Percentiles rank a stretch among this genome's conserved stretches.
phyloP scores from a whole-genome alignment of 1,140 invertebrate species.

The Latrodectus geometricus region DNA sequence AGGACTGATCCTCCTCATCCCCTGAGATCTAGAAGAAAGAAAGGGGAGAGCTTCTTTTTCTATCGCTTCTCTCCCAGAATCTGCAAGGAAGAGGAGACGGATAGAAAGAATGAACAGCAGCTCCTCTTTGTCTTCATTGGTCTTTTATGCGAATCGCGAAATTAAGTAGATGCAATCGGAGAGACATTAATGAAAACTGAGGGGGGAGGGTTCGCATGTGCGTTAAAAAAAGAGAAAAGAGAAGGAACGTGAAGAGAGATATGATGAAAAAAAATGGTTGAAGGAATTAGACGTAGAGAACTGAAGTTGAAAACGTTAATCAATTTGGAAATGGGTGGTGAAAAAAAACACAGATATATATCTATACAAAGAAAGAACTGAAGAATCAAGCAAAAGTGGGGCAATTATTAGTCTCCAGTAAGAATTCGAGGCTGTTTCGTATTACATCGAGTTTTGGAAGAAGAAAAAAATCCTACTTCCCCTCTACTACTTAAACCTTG shows the following conservation, averaged over 20 bases:
- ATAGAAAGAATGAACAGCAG: constrained; percentile 13
- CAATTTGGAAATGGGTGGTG: constrained; percentile 36
- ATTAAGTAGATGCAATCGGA: constrained; percentile 55
- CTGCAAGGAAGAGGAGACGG: constrained; percentile 16
- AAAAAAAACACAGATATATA: constrained; percentile 33
- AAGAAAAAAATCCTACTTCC: constrained; percentile 20
- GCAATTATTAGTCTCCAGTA: constrained; percentile 48
- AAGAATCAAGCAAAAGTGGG: constrained; percentile 52
- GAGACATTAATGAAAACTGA: constrained; percentile 46
- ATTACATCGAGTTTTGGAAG: constrained; percentile 9
- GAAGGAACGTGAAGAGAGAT: constrained; percentile 13
- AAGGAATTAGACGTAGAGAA: constrained; percentile 22
- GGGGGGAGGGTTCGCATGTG: not conserved
- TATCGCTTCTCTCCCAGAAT: constrained; percentile 51
- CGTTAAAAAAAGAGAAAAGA: constrained; percentile 8
- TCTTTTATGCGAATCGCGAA: constrained; percentile 53
- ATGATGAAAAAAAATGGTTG: constrained; percentile 16
- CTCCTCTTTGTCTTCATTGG: constrained; percentile 57
- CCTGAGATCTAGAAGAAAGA: constrained; percentile 41
- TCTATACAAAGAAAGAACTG: constrained; percentile 31
- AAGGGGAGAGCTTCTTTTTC: constrained; percentile 33
- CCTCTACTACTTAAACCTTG: constrained; percentile 46
- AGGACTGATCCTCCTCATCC: constrained; percentile 25
- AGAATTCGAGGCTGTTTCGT: constrained; percentile 46
- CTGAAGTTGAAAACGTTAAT: constrained; percentile 59